A percentile compares a stretch with the other conserved stretches of the same genome.
Evolutionary conservation across 2,888 invertebrate genomes (phyloP).

Genomic region (Eupithecia exiguata): DNA sequence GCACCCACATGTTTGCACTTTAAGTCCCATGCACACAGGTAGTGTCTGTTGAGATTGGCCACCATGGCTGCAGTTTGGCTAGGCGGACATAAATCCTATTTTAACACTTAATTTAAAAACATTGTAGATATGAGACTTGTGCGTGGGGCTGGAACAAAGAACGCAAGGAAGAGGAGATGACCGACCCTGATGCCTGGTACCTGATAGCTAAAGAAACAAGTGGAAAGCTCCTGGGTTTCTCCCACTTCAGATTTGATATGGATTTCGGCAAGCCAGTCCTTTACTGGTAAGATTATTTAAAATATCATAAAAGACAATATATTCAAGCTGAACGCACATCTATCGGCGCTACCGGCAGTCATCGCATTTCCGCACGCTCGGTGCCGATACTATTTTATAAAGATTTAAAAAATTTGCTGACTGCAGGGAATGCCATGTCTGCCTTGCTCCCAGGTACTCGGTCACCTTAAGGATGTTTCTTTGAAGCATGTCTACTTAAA

Average conservation of each 20-base stretch:
- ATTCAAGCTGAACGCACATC: too few relatives aligned
- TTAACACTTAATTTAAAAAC: not conserved
- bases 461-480: too few relatives aligned
- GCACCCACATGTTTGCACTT: not conserved
- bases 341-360: too few relatives aligned
- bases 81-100: not conserved
- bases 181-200: slow-evolving; percentile 89
- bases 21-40: not conserved
- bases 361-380: too few relatives aligned
- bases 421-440: too few relatives aligned
- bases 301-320: not conserved
- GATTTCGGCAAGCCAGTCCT: slow-evolving; percentile 90
- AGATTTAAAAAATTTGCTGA: too few relatives aligned
- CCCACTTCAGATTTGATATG: slow-evolving; percentile 93
- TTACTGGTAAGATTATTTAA: slow-evolving; percentile 85
- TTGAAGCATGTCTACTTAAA: too few relatives aligned
- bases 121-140: slow-evolving; percentile 86
- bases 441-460: too few relatives aligned
- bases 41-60: not conserved
- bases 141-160: slow-evolving; percentile 92
- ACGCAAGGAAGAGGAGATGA: slow-evolving; percentile 89
- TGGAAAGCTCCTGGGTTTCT: slow-evolving; percentile 86
- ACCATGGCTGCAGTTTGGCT: not conserved
- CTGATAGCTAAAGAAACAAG: slow-evolving; percentile 85
- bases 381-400: too few relatives aligned